Evolutionary conservation across 35 echinoderm and acorn worm species (phyloP), one percentile per base, ranked within the genome.

Genomic region (Strongylocentrotus purpuratus): DNA sequence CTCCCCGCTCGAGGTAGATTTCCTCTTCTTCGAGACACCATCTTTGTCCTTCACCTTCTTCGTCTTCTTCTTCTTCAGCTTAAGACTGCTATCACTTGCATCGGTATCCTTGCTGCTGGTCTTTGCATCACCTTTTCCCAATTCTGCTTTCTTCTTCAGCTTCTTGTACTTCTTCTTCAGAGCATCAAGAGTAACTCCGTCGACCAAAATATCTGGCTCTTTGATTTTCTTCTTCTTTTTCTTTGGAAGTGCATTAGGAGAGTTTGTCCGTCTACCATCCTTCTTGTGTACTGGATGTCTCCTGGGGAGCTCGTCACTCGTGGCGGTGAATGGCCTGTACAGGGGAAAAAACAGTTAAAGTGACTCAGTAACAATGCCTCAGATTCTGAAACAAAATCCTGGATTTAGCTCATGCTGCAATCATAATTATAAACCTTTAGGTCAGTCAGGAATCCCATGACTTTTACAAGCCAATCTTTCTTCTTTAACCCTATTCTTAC

Each of bases 231-330:
- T 95, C 87, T 90, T 95, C 48, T 93, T 93, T 28, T 93, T 93
- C 91, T 93, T 47, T 25, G 91, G 91, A 47, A 58, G 45, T 33
- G 91, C 91, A 46, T 93, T 47, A 33, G 91, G 91, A 31, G 91
- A 93, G 91, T 92, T 95, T 20, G 48, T 92, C 33, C 95, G 47
- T 47, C 95, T 90, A 2, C 95, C 95, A 85, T 95, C 95, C 88
- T 71, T 95, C 87, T 95, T 95, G 95, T 95, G 95, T 14, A 95
- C 87, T 35, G 95, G 95, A 46, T 95, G 95, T 46, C 95, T 88
- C 20, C 95, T 92, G 18, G 95, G 91, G 13, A 93, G 48, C n/a
- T 93, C 91, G n/a, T 93, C 91, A 46, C 46, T 93, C 91, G 15
- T 93, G 28, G 10, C 20, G 17, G 91, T 93, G 91, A 93, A 93